These are phyloP conservation scores for Anthophora plumipes DNA, from an alignment of 2,888 invertebrate species.

Conservation along the genomic window DNA sequence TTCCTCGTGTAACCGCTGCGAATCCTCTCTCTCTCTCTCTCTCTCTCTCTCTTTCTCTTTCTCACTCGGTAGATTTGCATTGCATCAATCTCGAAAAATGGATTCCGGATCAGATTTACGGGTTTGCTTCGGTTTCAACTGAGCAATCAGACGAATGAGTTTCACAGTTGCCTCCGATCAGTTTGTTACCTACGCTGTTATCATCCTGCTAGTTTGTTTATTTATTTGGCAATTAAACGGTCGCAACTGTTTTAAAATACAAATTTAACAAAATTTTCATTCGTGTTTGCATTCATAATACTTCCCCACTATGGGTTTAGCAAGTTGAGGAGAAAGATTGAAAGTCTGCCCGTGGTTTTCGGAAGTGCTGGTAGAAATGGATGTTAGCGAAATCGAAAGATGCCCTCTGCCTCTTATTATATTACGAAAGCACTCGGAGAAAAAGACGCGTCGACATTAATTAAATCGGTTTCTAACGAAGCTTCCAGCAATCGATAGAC, in stretches of 20 bases:
- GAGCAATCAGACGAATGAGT: conserved; percentile 44
- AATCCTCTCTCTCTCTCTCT: too few relatives aligned
- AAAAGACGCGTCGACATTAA: conserved; percentile 7
- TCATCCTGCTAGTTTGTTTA: not conserved
- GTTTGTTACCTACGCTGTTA: not conserved
- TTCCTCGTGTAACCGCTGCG: conserved; percentile 17
- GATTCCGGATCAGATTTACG: conserved; percentile 37
- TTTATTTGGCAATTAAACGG: too few relatives aligned
- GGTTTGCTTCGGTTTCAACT: not conserved
- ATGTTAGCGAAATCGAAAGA: too few relatives aligned
- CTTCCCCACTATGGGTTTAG: too few relatives aligned
- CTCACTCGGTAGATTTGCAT: conserved; percentile 28
- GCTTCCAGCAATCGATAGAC: not conserved
- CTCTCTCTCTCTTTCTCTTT: too few relatives aligned
- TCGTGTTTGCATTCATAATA: too few relatives aligned
- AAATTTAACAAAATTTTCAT: too few relatives aligned
- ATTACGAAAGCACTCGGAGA: not conserved
- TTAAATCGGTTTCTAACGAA: conserved; percentile 19
- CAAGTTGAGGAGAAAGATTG: too few relatives aligned
- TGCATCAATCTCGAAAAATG: conserved; percentile 50
- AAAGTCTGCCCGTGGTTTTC: too few relatives aligned
- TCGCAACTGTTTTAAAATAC: too few relatives aligned
- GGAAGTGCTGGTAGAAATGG: too few relatives aligned
- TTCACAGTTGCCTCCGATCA: not conserved
- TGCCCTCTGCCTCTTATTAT: too few relatives aligned